A percentile compares a stretch with the other conserved stretches of the same genome.
phyloP scores from a whole-genome alignment of 2,797 vertebrate genomes.

The Gallirallus australis region DNA sequence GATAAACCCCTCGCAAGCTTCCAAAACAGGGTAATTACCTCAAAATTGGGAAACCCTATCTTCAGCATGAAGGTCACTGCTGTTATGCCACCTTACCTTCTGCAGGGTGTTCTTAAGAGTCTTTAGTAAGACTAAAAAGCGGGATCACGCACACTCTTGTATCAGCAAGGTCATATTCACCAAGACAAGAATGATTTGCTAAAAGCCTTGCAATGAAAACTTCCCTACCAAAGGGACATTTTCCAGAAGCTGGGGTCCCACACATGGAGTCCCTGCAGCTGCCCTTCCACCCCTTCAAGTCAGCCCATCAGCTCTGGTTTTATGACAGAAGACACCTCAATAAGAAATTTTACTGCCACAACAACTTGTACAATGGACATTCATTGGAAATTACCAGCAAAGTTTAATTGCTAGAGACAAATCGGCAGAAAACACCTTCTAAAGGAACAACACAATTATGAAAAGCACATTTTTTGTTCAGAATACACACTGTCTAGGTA shows the following conservation, averaged over 20 bases:
- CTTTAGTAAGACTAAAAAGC: not conserved
- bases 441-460: not conserved
- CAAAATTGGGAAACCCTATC: slow-evolving; percentile 9
- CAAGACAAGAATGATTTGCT: not conserved
- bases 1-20: not conserved
- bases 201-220: not conserved
- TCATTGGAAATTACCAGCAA: not conserved
- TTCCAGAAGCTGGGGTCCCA: not conserved
- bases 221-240: not conserved
- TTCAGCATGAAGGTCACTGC: slow-evolving; percentile 49
- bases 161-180: not conserved
- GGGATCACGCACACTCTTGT: not conserved
- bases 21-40: not conserved
- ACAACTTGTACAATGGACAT: not conserved
- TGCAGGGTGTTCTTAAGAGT: not conserved
- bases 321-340: not conserved
- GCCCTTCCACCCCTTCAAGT: not conserved
- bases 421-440: not conserved
- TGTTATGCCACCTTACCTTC: slow-evolving; percentile 1
- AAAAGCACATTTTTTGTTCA: not conserved
- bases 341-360: not conserved
- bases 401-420: not conserved
- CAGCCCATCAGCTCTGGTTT: not conserved
- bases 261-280: not conserved
- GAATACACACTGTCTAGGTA: not conserved